Percentiles rank a stretch among this genome's conserved stretches.
phyloP scores from a whole-genome alignment of 53 echinoderm and acorn worm species.

The Paelopatides confundens region DNA sequence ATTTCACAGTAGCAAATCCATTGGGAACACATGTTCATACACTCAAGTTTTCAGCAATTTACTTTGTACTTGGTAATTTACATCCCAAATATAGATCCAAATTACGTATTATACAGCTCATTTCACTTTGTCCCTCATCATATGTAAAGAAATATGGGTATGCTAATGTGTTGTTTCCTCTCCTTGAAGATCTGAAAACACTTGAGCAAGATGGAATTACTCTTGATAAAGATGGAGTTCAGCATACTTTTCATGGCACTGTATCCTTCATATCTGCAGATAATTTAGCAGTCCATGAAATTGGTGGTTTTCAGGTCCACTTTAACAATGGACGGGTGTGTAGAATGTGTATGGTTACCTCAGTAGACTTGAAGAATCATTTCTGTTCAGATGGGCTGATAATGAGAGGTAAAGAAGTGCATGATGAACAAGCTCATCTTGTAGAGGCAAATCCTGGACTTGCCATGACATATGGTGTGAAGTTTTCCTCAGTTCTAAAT shows the following conservation, averaged over 20 bases:
- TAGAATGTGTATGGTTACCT: too few species aligned
- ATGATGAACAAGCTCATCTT: not conserved
- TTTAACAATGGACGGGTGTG: too few species aligned
- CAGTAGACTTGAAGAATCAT: too few species aligned
- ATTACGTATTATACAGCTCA: constrained; percentile 33
- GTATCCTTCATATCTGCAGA: constrained; percentile 52
- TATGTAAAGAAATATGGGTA: constrained; percentile 34
- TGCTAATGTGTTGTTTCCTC: not conserved
- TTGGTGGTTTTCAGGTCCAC: too few species aligned
- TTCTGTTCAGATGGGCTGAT: too few species aligned
- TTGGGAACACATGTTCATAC: not conserved
- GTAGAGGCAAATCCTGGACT: not conserved
- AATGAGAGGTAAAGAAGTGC: too few species aligned
- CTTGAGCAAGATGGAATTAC: not conserved
- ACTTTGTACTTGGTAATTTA: constrained; percentile 27
- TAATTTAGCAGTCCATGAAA: constrained; percentile 54
- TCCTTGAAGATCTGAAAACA: not conserved
- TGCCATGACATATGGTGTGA: not conserved
- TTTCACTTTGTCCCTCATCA: constrained; percentile 13
- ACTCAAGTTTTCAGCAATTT: constrained; percentile 47
- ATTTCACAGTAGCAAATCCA: constrained; percentile 37
- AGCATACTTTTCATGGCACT: constrained; percentile 31
- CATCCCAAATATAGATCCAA: constrained; percentile 34
- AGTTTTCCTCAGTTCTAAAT: not conserved
- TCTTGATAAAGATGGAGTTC: not conserved